phyloP scores from a whole-genome alignment of 2,113 vertebrate species.

The Oncorhynchus mykiss region DNA sequence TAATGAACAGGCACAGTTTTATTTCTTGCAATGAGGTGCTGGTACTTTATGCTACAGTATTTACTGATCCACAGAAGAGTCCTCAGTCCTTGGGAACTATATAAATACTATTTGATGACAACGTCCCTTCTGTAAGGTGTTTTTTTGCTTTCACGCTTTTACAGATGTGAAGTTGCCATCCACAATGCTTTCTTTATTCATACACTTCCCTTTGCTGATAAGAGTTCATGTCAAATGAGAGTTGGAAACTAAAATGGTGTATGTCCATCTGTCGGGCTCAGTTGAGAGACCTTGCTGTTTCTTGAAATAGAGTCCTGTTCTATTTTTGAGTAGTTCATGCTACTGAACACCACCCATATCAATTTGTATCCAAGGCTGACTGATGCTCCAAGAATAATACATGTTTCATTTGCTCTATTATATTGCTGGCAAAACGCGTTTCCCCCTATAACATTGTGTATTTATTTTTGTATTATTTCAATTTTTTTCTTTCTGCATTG shows the following conservation, averaged over 20 bases:
- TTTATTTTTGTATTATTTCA: too few relatives aligned
- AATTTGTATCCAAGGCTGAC: constrained; percentile 1
- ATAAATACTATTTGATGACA: not conserved
- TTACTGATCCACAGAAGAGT: not conserved
- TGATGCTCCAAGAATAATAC: not conserved
- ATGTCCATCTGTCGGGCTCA: constrained; percentile 20
- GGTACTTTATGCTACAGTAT: not conserved
- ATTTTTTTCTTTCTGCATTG: too few relatives aligned
- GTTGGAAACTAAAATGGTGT: constrained; percentile 4
- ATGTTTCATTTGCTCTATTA: not conserved
- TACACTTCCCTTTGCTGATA: constrained; percentile 10
- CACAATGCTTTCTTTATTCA: not conserved
- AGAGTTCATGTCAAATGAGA: not conserved
- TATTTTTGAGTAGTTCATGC: not conserved
- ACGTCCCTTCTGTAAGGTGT: not conserved
- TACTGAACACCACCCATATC: not conserved
- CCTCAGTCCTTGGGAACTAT: not conserved
- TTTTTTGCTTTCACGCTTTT: not conserved
- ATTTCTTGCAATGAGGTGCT: not conserved
- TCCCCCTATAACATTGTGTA: not conserved
- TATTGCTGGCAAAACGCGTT: not conserved
- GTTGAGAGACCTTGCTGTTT: not conserved
- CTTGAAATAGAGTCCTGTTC: not conserved
- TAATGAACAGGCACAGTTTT: not conserved
- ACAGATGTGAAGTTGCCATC: not conserved